Percentiles rank a stretch among this genome's conserved stretches.
Evolutionary conservation across 2,797 vertebrate species (phyloP).

Genomic region (Falco peregrinus): DNA sequence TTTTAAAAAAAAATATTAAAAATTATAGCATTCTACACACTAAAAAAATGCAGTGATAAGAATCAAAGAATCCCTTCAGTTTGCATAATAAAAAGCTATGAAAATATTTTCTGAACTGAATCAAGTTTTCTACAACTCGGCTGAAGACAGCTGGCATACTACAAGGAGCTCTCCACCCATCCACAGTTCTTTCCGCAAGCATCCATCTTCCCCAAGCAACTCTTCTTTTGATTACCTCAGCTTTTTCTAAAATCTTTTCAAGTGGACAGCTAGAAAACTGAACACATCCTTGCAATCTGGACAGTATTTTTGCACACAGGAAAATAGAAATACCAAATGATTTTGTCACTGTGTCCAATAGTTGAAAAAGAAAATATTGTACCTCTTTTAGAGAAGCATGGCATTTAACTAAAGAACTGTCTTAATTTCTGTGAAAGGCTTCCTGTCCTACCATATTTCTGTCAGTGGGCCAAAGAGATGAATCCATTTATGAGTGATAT

Average conservation of each 20-base stretch:
- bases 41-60: neutral
- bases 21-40: neutral
- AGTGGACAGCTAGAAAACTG: neutral
- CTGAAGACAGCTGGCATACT: neutral
- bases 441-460: neutral
- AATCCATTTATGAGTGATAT: neutral
- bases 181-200: neutral
- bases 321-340: neutral
- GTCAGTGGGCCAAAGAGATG: neutral
- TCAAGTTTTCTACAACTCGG: neutral
- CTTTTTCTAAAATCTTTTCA: neutral
- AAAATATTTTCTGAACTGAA: neutral
- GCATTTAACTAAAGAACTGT: neutral
- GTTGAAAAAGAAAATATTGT: neutral
- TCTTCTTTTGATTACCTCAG: neutral
- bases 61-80: neutral
- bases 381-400: neutral
- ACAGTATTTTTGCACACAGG: neutral
- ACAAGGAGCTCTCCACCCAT: neutral
- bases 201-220: neutral
- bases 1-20: neutral
- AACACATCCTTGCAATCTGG: neutral
- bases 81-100: neutral
- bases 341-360: neutral
- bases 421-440: neutral